Conservation (phyloP, 2,888 invertebrate genomes). For the Eudasyphora cyanicolor region DNA sequence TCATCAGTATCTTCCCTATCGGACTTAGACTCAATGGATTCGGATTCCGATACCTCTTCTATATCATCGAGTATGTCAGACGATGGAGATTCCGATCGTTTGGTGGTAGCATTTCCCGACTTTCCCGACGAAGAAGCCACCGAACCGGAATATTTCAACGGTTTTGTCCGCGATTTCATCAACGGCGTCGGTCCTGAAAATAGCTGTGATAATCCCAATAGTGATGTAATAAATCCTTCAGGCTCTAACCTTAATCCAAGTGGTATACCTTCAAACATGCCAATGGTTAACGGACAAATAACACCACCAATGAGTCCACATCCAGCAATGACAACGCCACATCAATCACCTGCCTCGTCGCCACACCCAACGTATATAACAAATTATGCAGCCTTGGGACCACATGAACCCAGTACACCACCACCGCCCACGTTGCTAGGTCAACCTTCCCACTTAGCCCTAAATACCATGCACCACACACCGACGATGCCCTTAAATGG, state of each 20-base stretch:
- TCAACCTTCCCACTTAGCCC: conserved; percentile 48
- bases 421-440: conserved; percentile 41
- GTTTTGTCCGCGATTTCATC: conserved; percentile 78
- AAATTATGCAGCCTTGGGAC: conserved; percentile 51
- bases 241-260: conserved; percentile 38
- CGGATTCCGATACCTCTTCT: conserved; percentile 73
- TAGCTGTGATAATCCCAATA: conserved; percentile 66
- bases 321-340: conserved; percentile 41
- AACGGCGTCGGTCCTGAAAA: conserved; percentile 78
- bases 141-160: conserved; percentile 77
- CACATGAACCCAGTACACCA: conserved; percentile 54
- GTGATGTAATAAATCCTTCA: conserved; percentile 46
- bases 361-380: conserved; percentile 66
- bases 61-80: conserved; percentile 71
- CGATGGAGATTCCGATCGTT: conserved; percentile 72
- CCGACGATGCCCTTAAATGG: conserved; percentile 36
- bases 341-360: conserved; percentile 51
- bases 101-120: conserved; percentile 74
- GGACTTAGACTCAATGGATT: conserved; percentile 74
- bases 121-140: conserved; percentile 76
- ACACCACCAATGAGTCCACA: conserved; percentile 55
- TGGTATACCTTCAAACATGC: conserved; percentile 13
- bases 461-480: conserved; percentile 32
- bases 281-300: conserved; percentile 52
- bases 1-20: conserved; percentile 64